Evolutionary conservation across 2,888 invertebrate genomes (phyloP), one percentile per base, ranked within the genome.

Genomic region (Hyles lineata): DNA sequence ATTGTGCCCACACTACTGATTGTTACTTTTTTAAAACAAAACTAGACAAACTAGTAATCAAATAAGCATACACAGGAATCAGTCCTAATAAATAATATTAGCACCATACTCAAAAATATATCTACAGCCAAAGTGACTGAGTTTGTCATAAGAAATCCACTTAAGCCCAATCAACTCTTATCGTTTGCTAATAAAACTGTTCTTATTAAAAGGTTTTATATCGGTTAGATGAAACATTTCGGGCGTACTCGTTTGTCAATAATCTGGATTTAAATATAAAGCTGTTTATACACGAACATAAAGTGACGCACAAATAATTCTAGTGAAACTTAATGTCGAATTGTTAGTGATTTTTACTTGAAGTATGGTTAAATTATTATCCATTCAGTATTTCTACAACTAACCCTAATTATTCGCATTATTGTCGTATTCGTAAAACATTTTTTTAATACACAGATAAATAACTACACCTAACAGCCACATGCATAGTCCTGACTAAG

Each of bases 201-300:
- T 25, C 25, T 60, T 60, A 61, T 61, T 25, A 17, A 61, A 61
- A 61, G 17, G 61, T 25, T 61, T 61, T 61, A 61, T 61, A 61
- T 61, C 29, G 25, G 29, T 61, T 17, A 61, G 61, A 61, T 32
- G 29, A 61, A 61, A 61, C 19, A 61, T 61, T 7, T 61, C 17
- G 19, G 8, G 55, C 55, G 55, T n/a, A 55, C 55, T 55, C 55
- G 55, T 55, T 55, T 55, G 55, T 55, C 55, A 55, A 55, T 55
- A 55, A 55, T 7, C 55, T 7, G 55, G n/a, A 55, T n/a, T 55
- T 55, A 15, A n/a, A n/a, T 55, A n/a, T 55, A 55, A 55, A 55
- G 55, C 55, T 6, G 55, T 2, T 8, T 1, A 55, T 55, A 55
- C 55, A 55, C 55, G 55, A 55, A 55, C 1, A 6, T 19, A 6